phyloP scores from a whole-genome alignment of 2,113 vertebrate species.

The Illadopsis cleaveri region DNA sequence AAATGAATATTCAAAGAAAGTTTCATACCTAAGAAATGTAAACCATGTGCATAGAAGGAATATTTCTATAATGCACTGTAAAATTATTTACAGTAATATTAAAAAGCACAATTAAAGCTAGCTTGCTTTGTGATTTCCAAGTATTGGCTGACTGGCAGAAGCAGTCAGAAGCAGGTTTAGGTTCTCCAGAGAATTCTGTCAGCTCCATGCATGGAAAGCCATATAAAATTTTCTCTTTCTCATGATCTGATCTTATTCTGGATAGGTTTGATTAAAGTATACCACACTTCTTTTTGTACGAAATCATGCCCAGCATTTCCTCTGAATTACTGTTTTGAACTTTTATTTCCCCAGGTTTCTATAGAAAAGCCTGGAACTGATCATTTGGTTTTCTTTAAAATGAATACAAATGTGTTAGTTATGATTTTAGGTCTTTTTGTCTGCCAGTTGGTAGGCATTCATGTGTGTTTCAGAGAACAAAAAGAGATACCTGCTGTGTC shows the following conservation, averaged over 20 bases:
- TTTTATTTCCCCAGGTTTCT: not conserved
- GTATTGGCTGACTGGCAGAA: not conserved
- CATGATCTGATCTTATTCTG: not conserved
- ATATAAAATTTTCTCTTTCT: not conserved
- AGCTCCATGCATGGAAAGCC: not conserved
- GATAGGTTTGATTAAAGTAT: not conserved
- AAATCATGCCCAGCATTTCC: not conserved
- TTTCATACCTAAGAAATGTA: not conserved
- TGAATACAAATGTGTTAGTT: not conserved
- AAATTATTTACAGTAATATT: not conserved
- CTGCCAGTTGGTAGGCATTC: not conserved
- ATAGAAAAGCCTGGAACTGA: not conserved
- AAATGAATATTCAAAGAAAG: not conserved
- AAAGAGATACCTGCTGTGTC: not conserved
- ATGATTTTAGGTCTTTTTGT: not conserved
- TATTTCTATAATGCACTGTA: not conserved
- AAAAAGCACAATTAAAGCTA: not conserved
- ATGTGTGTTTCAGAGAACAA: not conserved
- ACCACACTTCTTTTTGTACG: not conserved
- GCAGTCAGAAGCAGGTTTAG: not conserved
- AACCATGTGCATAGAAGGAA: not conserved
- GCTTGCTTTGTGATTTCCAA: not conserved
- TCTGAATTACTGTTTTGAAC: not conserved
- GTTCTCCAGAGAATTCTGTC: not conserved
- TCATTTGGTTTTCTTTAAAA: not conserved